A percentile compares a stretch with the other conserved stretches of the same genome.
Evolutionary conservation across 2,888 invertebrate genomes (phyloP).

Genomic region (Papilio elwesi): DNA sequence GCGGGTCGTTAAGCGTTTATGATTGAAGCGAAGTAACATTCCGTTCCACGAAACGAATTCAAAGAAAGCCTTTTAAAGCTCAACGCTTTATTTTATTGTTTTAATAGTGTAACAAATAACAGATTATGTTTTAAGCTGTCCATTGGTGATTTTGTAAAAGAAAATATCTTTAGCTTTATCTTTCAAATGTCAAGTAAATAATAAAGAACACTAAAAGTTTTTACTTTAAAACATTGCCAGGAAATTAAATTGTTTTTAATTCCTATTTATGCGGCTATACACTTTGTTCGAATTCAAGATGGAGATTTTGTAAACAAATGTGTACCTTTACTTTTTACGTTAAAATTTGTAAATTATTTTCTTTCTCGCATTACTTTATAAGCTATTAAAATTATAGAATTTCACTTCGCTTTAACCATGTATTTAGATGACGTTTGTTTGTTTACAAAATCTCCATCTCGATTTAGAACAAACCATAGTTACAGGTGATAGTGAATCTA

Average conservation of each 20-base stretch:
- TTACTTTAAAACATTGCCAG: no score
- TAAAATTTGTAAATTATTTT: no score
- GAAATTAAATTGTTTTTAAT: no score
- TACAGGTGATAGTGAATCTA: no score
- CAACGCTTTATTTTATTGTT: background rate
- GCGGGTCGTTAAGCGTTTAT: constrained; percentile 65
- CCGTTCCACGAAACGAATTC: constrained; percentile 58
- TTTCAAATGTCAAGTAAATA: background rate
- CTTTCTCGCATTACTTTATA: background rate
- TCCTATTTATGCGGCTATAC: no score
- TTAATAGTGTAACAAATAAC: constrained; percentile 4
- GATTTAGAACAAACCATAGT: no score
- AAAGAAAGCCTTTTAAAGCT: background rate
- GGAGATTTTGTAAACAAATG: no score
- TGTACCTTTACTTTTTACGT: no score
- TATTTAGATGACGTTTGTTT: background rate
- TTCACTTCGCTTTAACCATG: background rate
- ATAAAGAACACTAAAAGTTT: no score
- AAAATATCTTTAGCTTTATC: background rate
- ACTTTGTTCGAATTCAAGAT: no score
- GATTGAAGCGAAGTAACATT: constrained; percentile 69
- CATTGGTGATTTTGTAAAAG: background rate
- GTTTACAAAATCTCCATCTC: background rate
- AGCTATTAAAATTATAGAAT: background rate
- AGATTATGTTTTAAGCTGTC: background rate